These are phyloP conservation scores for Trachymyrmex cornetzi DNA, from an alignment of 1,140 invertebrate species.

Conservation along the genomic window DNA sequence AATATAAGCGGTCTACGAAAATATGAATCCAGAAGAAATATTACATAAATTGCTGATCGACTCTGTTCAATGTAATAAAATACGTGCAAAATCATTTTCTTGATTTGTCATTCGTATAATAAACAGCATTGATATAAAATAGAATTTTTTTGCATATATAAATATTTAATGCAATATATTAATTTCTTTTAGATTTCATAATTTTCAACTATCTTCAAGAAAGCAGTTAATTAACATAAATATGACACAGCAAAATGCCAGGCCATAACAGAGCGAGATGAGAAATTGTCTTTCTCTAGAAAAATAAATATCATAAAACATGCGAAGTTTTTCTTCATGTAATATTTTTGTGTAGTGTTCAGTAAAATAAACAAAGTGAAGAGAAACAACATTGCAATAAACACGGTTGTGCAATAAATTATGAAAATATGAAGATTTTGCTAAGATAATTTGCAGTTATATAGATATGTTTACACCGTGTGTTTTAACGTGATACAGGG, in stretches of 20 bases:
- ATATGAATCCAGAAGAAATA: conserved; percentile 68
- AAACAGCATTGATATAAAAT: neutral
- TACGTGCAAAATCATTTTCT: conserved; percentile 15
- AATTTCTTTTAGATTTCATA: neutral
- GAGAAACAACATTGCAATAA: neutral
- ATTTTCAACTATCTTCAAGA: conserved; percentile 1
- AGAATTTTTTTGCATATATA: neutral
- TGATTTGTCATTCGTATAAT: conserved; percentile 21
- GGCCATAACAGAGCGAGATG: neutral
- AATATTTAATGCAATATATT: neutral
- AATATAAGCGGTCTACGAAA: conserved; percentile 77
- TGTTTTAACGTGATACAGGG: conserved; percentile 33
- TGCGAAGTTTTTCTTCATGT: neutral
- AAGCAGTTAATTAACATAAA: neutral
- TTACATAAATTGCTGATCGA: neutral
- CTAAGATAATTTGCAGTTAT: conserved; percentile 14
- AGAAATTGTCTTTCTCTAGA: neutral
- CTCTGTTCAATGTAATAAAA: neutral
- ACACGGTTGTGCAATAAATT: neutral
- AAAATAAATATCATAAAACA: neutral
- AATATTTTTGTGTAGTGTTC: conserved; percentile 1
- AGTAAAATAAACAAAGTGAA: neutral
- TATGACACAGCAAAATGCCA: neutral
- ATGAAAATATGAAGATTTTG: neutral
- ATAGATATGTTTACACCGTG: neutral